Evolutionary conservation across 2,797 vertebrate species (phyloP), one percentile per base, ranked within the genome.

Genomic region (Oreonectes daqikongensis): DNA sequence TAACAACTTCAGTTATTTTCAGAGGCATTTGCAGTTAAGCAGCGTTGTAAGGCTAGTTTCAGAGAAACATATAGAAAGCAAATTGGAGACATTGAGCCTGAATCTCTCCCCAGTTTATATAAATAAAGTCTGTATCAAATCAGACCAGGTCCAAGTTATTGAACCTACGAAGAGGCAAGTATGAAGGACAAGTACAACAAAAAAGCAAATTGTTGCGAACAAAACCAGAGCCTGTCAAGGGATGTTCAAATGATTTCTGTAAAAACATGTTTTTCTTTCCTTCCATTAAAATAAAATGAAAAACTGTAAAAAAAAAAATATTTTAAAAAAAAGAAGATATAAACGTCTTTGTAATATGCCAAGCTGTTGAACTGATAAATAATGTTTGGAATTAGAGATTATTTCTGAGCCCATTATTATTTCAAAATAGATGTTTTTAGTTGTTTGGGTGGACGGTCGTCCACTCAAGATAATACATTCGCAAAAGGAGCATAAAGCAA

Each of bases 1-100:
- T 73, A 79, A 81, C 73, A 65, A 78, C 73, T 65, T 71, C 24
- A 79, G 38, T 82, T 67, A 57, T 71, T 83, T 78, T 82, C 69
- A 79, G 77, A 86, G 84, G 82, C 85, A 82, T 85, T 85, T 77
- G 83, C 79, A 83, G 61, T 84, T 79, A 86, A 87, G 86, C 87
- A 87, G 86, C 85, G 81, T 83, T 59, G 72, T 85, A 86, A 87
- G 85, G 86, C 84, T 78, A 85, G 82, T 75, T 80, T 79, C 78
- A 81, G 72, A 80, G 78, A 81, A 83, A 80, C 42, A 77, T 18
- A 32, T 48, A 75, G 67, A 81, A 20, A 30, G 66, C 46, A 57
- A 65, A 81, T 75, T 24, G 79, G 69, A 84, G 74, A 71, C 80
- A 44, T 63, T 50, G 67, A 66, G 76, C 48, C 22, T 79, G 61